A percentile compares a stretch with the other conserved stretches of the same genome.
phyloP scores from a whole-genome alignment of 2,113 vertebrate species.

The Nycticorax nycticorax region DNA sequence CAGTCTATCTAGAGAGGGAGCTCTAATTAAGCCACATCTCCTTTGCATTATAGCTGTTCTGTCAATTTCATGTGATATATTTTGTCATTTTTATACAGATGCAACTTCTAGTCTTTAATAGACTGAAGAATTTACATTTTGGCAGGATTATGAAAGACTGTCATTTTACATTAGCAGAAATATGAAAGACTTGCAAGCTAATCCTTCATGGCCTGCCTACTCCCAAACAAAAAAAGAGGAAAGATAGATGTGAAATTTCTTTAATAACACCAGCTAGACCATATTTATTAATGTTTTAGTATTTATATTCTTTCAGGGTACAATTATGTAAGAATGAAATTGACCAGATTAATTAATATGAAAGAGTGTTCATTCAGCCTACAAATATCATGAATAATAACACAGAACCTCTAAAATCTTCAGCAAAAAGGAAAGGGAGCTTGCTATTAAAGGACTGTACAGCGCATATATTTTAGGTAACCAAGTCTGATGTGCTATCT shows the following conservation, averaged over 20 bases:
- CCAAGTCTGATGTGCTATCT: not conserved
- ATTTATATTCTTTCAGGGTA: constrained; percentile 15
- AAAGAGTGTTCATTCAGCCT: not conserved
- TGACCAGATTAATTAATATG: not conserved
- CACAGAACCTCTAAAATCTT: not conserved
- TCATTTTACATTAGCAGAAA: constrained; percentile 55
- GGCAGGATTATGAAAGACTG: constrained; percentile 58
- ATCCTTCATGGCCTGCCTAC: not conserved
- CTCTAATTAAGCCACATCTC: constrained; percentile 46
- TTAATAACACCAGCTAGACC: not conserved
- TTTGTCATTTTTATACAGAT: constrained; percentile 65
- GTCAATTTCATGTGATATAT: constrained; percentile 60
- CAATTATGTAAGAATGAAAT: not conserved
- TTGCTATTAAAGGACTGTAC: not conserved
- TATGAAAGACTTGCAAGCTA: constrained; percentile 23
- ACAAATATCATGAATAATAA: not conserved
- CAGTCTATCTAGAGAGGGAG: not conserved
- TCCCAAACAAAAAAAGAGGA: not conserved
- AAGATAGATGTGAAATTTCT: not conserved
- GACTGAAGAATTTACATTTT: constrained; percentile 62
- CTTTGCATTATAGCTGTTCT: constrained; percentile 34
- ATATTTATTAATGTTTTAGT: constrained; percentile 8
- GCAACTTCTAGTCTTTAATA: constrained; percentile 52
- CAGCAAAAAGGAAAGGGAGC: not conserved
- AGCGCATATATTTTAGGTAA: not conserved